A percentile compares a stretch with the other conserved stretches of the same genome.
Evolutionary conservation across 2,113 vertebrate genomes (phyloP).

Genomic region (Brachypodius melanocephalos): DNA sequence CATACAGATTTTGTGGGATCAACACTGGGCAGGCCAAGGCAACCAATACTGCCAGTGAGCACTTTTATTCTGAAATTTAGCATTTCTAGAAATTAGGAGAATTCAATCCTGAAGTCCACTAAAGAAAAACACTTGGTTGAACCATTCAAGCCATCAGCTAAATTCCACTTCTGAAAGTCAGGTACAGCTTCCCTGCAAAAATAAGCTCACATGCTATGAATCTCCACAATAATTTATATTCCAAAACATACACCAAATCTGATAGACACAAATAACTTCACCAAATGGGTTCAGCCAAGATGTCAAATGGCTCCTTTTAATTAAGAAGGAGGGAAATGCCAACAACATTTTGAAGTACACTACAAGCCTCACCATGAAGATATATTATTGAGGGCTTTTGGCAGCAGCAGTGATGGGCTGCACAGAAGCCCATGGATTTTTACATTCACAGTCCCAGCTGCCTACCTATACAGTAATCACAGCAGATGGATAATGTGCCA

Average conservation of each 20-base stretch:
- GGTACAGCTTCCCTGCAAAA: not conserved
- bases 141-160: not conserved
- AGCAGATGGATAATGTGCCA: slow-evolving; percentile 58
- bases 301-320: slow-evolving; percentile 4
- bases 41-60: not conserved
- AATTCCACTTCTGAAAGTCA: not conserved
- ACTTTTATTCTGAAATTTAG: not conserved
- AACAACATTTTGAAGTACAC: not conserved
- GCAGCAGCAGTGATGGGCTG: not conserved
- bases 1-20: not conserved
- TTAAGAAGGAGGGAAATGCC: slow-evolving; percentile 14
- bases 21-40: not conserved
- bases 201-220: not conserved
- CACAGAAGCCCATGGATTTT: slow-evolving; percentile 1
- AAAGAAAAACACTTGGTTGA: not conserved
- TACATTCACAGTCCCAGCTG: slow-evolving; percentile 3
- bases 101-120: not conserved
- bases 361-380: not conserved
- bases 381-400: not conserved
- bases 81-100: not conserved
- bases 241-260: not conserved
- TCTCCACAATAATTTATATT: not conserved
- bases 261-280: not conserved
- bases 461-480: slow-evolving; percentile 40
- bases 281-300: not conserved